A percentile compares a stretch with the other conserved stretches of the same genome.
Evolutionary conservation across 2,888 invertebrate genomes (phyloP).

Genomic region (Eulithis prunata): DNA sequence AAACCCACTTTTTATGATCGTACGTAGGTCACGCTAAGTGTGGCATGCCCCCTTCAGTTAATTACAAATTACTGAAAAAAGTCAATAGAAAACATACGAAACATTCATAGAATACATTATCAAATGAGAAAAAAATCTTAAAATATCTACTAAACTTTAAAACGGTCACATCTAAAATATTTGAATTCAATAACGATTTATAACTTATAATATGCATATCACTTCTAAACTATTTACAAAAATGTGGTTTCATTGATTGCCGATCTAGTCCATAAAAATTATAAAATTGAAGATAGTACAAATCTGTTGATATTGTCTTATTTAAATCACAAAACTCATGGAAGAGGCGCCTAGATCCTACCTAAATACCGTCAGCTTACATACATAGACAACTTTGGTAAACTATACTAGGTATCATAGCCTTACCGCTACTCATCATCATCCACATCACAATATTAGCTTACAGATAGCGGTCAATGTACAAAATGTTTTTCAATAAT

Average conservation of each 20-base stretch:
- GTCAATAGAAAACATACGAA: constrained; percentile 55
- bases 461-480: constrained; percentile 29
- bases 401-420: constrained; percentile 67
- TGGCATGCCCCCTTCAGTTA: constrained; percentile 3
- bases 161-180: constrained; percentile 75
- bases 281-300: constrained; percentile 61
- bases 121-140: constrained; percentile 48
- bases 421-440: constrained; percentile 49
- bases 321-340: constrained; percentile 68
- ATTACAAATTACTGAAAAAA: constrained; percentile 11
- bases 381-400: constrained; percentile 72
- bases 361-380: constrained; percentile 50
- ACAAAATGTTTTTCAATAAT: constrained; percentile 14
- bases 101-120: constrained; percentile 57
- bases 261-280: constrained; percentile 53
- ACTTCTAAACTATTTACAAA: constrained; percentile 71
- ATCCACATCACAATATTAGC: constrained; percentile 26
- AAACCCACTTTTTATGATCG: neutral
- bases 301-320: constrained; percentile 73
- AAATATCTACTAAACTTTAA: constrained; percentile 45
- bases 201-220: constrained; percentile 47
- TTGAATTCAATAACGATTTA: constrained; percentile 75
- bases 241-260: constrained; percentile 46
- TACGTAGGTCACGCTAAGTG: neutral
- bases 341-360: constrained; percentile 52